Evolutionary conservation across 1,140 invertebrate genomes (phyloP).

Genomic region (Dendroctonus ponderosae): DNA sequence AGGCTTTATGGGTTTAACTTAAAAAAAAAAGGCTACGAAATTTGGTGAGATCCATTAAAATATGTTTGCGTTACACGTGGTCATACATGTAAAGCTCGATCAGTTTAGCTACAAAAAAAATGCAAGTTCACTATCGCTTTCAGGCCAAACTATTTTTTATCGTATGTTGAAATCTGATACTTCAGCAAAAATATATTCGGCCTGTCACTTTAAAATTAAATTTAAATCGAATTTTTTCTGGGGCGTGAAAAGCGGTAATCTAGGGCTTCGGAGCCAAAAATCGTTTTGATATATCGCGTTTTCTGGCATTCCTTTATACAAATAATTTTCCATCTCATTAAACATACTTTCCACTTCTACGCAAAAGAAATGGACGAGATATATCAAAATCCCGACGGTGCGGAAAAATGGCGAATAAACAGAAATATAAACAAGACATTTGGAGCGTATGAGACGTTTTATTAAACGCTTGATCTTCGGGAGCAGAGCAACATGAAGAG

Average conservation of each 20-base stretch:
- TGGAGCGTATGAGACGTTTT: too few species aligned
- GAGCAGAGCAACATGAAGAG: too few species aligned
- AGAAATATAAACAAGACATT: slow-evolving; percentile 16
- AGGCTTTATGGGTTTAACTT: too few species aligned
- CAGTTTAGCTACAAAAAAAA: too few species aligned
- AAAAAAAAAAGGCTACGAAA: too few species aligned
- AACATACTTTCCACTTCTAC: slow-evolving; percentile 23
- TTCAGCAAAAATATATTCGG: neutral
- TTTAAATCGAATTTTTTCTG: slow-evolving; percentile 25
- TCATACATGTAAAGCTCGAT: too few species aligned
- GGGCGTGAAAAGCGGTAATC: neutral
- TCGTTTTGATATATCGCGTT: slow-evolving; percentile 25
- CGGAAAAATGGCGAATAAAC: slow-evolving; percentile 11
- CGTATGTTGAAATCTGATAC: too few species aligned
- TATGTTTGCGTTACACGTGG: too few species aligned
- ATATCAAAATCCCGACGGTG: slow-evolving; percentile 23
- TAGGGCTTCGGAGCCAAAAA: slow-evolving; percentile 11
- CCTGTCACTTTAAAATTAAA: slow-evolving; percentile 21
- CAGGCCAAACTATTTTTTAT: too few species aligned
- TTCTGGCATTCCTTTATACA: slow-evolving; percentile 12
- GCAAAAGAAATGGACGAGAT: slow-evolving; percentile 17
- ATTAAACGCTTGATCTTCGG: too few species aligned
- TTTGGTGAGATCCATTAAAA: too few species aligned
- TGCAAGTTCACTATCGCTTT: too few species aligned
- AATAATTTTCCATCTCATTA: slow-evolving; percentile 29